phyloP scores from a whole-genome alignment of 1,140 invertebrate genomes.

The Neodiprion pinetum region DNA sequence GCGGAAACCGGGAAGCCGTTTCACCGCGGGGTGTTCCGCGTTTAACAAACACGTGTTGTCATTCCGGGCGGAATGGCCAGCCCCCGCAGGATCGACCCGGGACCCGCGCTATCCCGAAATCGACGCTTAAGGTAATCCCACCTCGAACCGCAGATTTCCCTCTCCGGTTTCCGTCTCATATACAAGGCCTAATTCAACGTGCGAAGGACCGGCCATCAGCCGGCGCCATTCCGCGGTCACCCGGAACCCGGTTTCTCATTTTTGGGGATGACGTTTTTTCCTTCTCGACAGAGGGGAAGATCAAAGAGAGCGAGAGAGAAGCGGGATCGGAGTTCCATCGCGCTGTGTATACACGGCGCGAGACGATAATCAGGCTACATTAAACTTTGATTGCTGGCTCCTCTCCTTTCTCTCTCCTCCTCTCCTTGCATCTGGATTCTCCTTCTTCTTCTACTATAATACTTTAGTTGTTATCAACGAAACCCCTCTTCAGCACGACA shows the following conservation, averaged over 20 bases:
- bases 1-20: neutral
- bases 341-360: no score
- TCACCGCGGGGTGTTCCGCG: neutral
- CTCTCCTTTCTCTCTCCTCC: no score
- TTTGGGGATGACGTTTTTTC: slow-evolving; percentile 9
- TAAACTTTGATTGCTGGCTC: no score
- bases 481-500: no score
- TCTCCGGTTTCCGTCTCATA: slow-evolving; percentile 14
- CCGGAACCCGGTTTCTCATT: neutral
- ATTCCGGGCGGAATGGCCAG: slow-evolving; percentile 28
- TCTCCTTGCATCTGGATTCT: no score
- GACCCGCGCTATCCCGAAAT: slow-evolving; percentile 15
- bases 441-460: no score
- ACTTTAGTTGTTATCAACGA: no score
- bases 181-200: slow-evolving; percentile 5
- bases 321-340: slow-evolving; percentile 16
- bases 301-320: neutral
- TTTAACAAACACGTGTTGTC: slow-evolving; percentile 30
- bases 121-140: slow-evolving; percentile 33
- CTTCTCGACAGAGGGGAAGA: slow-evolving; percentile 4
- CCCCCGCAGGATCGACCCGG: slow-evolving; percentile 17
- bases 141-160: slow-evolving; percentile 26
- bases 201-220: slow-evolving; percentile 13
- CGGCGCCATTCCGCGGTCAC: neutral
- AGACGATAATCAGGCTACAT: no score